Base-by-base conservation (phyloP, 2,888 invertebrate species). In the Calliopum simillimum region DNA sequence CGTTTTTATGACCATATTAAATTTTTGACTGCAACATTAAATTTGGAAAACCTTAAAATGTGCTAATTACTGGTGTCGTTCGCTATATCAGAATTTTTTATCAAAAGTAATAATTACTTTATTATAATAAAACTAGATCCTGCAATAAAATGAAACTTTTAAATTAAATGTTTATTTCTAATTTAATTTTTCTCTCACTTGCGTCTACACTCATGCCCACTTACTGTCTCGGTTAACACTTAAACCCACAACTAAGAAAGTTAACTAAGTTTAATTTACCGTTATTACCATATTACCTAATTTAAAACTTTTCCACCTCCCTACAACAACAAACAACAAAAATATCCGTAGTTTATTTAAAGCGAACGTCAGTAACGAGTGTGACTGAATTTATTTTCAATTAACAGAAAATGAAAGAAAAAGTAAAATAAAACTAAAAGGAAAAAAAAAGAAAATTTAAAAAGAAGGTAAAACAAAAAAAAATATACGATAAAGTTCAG, bases 241-340 rank as follows among this genome's bases (percentile, higher is more conserved):
- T 33, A 33, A 33, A 8, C 33, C 4, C 8, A 13, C 12, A 23
- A 25, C 47, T 11, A 47, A n/a, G n/a, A n/a, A n/a, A 49, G 2
- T 4, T 8, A 13, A 59, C 13, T 25, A 25, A 47, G 33, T 33
- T 47, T 25, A 63, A 49, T 63, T 49, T 63, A 49, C 63, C 33
- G 63, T 63, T 63, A 63, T 49, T 49, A 33, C 63, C 63, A 49
- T 33, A 25, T 63, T 47, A 47, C 33, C 46, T 63, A 63, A 63
- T 25, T 49, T 63, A 49, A 21, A 63, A 63, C n/a, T 63, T 41
- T 56, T 19, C 2, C 13, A 59, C 41, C 21, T 19, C 12, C 53
- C 56, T 33, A 21, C 33, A 56, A 21, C 56, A 56, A 21, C 33
- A 56, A 13, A 12, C 13, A 56, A 5, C 33, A 56, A 33, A 25